Evolutionary conservation across 2,113 vertebrate genomes (phyloP).

Genomic region (Ornithorhynchus anatinus): DNA sequence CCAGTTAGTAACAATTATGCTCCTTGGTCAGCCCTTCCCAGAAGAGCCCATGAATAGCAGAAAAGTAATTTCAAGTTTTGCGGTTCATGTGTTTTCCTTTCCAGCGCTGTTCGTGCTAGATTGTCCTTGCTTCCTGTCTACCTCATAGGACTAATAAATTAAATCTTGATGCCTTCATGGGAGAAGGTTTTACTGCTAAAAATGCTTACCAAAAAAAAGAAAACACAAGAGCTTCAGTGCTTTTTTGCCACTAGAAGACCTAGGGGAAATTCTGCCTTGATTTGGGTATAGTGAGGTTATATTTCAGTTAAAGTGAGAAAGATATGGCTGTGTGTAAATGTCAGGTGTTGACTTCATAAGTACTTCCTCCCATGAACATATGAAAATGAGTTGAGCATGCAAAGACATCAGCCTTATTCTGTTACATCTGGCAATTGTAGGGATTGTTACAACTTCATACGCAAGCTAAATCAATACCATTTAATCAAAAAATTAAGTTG

Average conservation of each 20-base stretch:
- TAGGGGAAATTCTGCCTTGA: conserved; percentile 20
- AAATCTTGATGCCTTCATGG: conserved; percentile 32
- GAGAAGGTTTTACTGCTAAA: conserved; percentile 32
- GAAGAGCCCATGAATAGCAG: conserved; percentile 36
- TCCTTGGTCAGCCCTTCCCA: conserved; percentile 26
- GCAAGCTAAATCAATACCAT: too few species aligned
- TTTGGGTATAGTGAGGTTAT: conserved; percentile 30
- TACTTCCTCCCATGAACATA: not conserved
- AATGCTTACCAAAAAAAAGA: not conserved
- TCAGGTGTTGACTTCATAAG: conserved; percentile 21
- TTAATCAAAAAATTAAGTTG: too few species aligned
- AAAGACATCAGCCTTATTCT: too few species aligned
- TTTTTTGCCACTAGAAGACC: not conserved
- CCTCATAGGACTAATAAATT: conserved; percentile 49
- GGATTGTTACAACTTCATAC: too few species aligned
- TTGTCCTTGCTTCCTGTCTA: conserved; percentile 31
- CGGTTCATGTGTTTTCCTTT: conserved; percentile 56
- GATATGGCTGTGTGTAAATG: not conserved
- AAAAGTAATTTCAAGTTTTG: conserved; percentile 36
- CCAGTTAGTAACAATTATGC: conserved; percentile 56
- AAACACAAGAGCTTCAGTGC: not conserved
- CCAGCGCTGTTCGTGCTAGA: conserved; percentile 13
- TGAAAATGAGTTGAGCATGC: not conserved
- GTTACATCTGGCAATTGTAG: too few species aligned
- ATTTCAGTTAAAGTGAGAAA: conserved; percentile 33